Conservation (phyloP, 2,797 vertebrate species). For the Scarus forsteni region DNA sequence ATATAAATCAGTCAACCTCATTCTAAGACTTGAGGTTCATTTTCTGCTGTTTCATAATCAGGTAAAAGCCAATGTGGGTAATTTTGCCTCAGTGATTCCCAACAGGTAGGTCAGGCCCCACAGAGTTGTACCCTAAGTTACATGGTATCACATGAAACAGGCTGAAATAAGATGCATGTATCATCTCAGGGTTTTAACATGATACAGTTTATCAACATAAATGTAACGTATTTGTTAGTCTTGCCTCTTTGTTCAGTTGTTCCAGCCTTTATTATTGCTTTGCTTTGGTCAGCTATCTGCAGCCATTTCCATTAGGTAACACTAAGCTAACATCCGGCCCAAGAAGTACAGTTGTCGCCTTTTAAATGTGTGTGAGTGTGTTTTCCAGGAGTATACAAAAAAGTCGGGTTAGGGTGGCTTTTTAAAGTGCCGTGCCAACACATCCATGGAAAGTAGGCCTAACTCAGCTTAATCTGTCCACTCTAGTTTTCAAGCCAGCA, state of each 20-base stretch:
- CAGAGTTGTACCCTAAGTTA: no score
- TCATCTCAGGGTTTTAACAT: no score
- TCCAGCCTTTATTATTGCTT: slow-evolving; percentile 2
- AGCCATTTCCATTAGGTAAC: slow-evolving; percentile 39
- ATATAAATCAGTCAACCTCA: no score
- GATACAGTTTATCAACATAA: no score
- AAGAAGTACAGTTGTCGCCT: slow-evolving; percentile 53
- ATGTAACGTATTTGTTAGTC: no score
- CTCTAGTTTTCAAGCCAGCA: slow-evolving; percentile 74
- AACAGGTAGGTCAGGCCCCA: no score
- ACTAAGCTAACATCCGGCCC: slow-evolving; percentile 53
- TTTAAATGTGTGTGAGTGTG: slow-evolving; percentile 39
- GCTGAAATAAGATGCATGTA: no score
- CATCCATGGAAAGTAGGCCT: slow-evolving; percentile 76
- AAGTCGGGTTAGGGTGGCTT: slow-evolving; percentile 46
- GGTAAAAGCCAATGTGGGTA: no score
- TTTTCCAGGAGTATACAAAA: slow-evolving; percentile 39
- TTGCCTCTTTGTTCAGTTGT: no score
- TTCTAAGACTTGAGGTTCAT: no score
- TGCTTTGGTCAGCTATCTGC: slow-evolving; percentile 4
- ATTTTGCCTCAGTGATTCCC: not conserved
- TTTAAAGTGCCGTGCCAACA: slow-evolving; percentile 79
- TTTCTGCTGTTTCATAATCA: no score
- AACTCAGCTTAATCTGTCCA: slow-evolving; percentile 82
- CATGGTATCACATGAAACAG: no score